Conservation (phyloP, 2,797 vertebrate genomes). For the Podarcis lilfordi region DNA sequence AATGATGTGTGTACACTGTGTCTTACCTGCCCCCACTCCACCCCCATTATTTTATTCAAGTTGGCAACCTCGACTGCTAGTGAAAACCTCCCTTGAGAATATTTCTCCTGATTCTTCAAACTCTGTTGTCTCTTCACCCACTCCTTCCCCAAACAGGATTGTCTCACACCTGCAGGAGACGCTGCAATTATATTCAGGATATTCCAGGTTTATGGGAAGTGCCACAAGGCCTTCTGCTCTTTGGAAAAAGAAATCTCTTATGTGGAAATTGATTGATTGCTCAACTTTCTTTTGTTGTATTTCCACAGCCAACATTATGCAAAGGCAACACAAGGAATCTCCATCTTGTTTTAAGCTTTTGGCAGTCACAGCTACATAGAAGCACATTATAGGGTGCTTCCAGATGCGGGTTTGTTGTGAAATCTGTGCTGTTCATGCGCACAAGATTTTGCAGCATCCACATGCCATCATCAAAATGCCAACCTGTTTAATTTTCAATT, state of each 20-base stretch:
- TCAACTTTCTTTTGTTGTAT: background rate
- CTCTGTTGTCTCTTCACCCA: background rate
- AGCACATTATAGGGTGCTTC: background rate
- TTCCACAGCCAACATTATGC: background rate
- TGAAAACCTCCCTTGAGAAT: background rate
- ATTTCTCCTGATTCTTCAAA: background rate
- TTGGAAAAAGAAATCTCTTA: background rate
- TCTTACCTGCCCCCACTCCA: too few relatives aligned
- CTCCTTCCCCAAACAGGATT: background rate
- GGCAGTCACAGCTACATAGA: background rate
- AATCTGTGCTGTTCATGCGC: too few relatives aligned
- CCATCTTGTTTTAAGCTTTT: background rate
- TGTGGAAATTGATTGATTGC: background rate
- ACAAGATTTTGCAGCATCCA: too few relatives aligned
- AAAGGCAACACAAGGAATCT: background rate
- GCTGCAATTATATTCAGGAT: background rate
- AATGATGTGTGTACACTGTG: too few relatives aligned
- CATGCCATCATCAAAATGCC: too few relatives aligned
- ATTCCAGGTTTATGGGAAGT: background rate
- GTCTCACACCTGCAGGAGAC: background rate
- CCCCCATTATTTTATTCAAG: too few relatives aligned
- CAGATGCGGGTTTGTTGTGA: too few relatives aligned
- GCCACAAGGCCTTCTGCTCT: background rate
- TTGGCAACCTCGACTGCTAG: too few relatives aligned
- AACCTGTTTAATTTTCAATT: too few relatives aligned